Conservation (phyloP, 2,797 vertebrate species). For the Hapalemur alaotrensis region DNA sequence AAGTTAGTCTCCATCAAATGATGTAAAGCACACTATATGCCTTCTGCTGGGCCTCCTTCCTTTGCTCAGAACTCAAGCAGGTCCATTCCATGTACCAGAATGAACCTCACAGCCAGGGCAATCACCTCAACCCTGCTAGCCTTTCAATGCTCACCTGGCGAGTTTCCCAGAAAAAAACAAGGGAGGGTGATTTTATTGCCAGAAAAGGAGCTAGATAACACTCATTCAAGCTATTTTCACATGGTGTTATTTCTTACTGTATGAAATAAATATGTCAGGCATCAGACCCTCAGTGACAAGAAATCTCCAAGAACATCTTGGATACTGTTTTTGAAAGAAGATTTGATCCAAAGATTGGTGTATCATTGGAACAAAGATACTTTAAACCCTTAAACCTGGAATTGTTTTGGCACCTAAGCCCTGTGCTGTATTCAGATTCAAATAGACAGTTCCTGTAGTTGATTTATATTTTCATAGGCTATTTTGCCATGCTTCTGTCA, state of each 20-base stretch:
- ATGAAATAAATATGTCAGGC: slow-evolving; percentile 83
- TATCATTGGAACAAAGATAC: slow-evolving; percentile 55
- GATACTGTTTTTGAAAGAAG: slow-evolving; percentile 64
- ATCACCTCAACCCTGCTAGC: slow-evolving; percentile 62
- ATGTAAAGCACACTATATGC: neutral
- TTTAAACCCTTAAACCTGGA: slow-evolving; percentile 56
- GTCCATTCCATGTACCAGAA: slow-evolving; percentile 51
- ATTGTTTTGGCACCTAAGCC: slow-evolving; percentile 59
- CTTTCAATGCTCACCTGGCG: slow-evolving; percentile 83
- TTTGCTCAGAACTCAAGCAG: slow-evolving; percentile 68
- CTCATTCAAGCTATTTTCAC: slow-evolving; percentile 83
- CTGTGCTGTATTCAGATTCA: neutral
- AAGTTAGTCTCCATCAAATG: neutral
- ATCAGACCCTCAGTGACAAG: slow-evolving; percentile 76
- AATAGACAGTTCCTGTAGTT: slow-evolving; percentile 31
- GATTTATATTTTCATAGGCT: slow-evolving; percentile 37
- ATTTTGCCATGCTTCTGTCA: neutral
- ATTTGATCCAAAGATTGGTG: slow-evolving; percentile 62
- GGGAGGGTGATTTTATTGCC: slow-evolving; percentile 78
- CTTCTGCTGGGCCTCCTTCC: slow-evolving; percentile 48
- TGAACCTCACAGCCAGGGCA: slow-evolving; percentile 68
- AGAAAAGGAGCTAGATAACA: slow-evolving; percentile 83
- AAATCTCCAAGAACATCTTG: slow-evolving; percentile 66
- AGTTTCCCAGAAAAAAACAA: slow-evolving; percentile 84
- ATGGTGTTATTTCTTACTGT: slow-evolving; percentile 79